Evolutionary conservation across 2,113 vertebrate genomes (phyloP).

Genomic region (Suricata suricatta): DNA sequence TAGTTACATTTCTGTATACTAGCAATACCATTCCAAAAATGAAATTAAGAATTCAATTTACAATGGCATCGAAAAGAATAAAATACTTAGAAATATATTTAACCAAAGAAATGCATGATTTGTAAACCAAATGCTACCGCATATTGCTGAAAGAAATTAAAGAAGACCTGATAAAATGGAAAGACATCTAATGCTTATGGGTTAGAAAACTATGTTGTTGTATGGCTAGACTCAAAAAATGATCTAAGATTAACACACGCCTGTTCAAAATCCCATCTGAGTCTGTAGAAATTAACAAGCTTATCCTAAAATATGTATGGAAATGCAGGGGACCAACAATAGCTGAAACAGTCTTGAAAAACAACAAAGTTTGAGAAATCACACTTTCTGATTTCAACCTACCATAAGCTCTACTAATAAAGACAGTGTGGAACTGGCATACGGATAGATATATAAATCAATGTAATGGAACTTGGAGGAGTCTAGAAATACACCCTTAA

Average conservation of each 20-base stretch:
- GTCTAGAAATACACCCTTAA: background rate
- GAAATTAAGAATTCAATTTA: no score
- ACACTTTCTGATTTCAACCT: background rate
- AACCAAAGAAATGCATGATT: background rate
- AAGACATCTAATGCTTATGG: background rate
- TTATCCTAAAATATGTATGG: background rate
- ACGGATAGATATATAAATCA: background rate
- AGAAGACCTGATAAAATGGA: background rate
- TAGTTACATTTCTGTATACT: background rate
- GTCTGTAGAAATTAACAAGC: background rate
- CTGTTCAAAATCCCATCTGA: background rate
- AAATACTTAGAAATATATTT: no score
- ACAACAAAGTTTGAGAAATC: background rate
- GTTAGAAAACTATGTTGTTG: background rate
- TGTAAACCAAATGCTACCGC: background rate
- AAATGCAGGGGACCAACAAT: background rate
- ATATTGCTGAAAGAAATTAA: background rate
- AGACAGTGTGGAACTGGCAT: background rate
- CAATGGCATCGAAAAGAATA: no score
- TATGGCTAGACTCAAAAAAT: background rate
- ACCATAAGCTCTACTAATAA: background rate
- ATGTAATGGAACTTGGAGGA: background rate
- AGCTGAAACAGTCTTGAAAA: background rate
- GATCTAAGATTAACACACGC: background rate
- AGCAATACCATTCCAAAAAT: no score